A percentile compares a stretch with the other conserved stretches of the same genome.
These are phyloP conservation scores for Promerops cafer DNA, from an alignment of 2,113 vertebrate genomes.

Conservation along the genomic window DNA sequence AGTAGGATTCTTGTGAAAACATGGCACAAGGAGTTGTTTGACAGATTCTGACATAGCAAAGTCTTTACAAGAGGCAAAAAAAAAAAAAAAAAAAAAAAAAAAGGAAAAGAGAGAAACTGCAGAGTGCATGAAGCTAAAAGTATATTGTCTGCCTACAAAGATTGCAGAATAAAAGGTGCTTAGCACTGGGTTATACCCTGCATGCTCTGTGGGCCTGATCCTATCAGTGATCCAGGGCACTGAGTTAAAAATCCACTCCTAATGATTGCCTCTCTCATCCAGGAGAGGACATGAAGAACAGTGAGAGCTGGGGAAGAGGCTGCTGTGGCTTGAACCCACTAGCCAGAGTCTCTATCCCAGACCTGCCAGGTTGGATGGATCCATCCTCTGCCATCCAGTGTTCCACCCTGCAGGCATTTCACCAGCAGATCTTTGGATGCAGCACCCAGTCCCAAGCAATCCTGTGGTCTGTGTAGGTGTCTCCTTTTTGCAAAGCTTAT, in stretches of 20 bases:
- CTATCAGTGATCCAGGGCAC: neutral
- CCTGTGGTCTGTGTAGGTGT: neutral
- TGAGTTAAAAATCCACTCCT: neutral
- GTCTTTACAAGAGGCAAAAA: neutral
- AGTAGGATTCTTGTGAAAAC: conserved; percentile 61
- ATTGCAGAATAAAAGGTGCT: neutral
- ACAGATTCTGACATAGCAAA: conserved; percentile 63
- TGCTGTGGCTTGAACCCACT: neutral
- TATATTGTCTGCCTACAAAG: neutral
- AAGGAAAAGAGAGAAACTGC: neutral
- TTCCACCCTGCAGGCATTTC: neutral
- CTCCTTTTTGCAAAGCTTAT: neutral
- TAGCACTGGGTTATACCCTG: neutral
- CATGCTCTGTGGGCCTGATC: neutral
- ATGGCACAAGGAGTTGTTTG: conserved; percentile 70
- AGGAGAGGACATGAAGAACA: neutral
- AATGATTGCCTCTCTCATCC: neutral
- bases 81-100: neutral
- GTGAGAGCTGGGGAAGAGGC: neutral
- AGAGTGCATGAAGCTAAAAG: neutral
- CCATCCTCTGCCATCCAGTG: neutral
- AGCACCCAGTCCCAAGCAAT: neutral
- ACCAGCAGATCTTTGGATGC: neutral
- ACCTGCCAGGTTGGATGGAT: neutral
- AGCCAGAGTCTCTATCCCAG: neutral